phyloP scores from a whole-genome alignment of 2,888 invertebrate species.

The Lasioglossum oenotherae region DNA sequence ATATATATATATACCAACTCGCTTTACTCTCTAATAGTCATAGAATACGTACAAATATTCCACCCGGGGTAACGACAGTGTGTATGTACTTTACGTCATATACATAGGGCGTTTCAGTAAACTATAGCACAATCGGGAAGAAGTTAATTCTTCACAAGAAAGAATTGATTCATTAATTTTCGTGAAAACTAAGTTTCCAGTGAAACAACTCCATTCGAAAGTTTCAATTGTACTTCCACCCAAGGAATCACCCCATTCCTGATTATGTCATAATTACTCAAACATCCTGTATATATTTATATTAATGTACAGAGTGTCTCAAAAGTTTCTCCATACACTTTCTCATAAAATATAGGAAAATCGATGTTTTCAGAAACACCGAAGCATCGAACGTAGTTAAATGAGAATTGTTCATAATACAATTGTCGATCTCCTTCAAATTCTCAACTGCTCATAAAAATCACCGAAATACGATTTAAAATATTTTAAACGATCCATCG shows the following conservation, averaged over 20 bases:
- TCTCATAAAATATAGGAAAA: neutral
- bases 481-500: neutral
- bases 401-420: neutral
- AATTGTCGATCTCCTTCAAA: neutral
- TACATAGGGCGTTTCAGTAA: slow-evolving; percentile 22
- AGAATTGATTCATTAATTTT: too few relatives aligned
- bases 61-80: slow-evolving; percentile 68
- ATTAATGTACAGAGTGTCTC: neutral
- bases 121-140: neutral
- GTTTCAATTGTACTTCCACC: neutral
- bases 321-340: neutral
- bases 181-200: neutral
- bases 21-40: slow-evolving; percentile 69
- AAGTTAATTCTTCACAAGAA: neutral
- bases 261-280: neutral
- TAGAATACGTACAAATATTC: slow-evolving; percentile 76
- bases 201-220: neutral
- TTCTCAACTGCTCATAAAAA: neutral
- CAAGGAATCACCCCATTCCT: neutral
- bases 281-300: slow-evolving; percentile 32
- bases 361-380: neutral
- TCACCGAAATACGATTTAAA: neutral
- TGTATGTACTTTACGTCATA: slow-evolving; percentile 47
- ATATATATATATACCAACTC: slow-evolving; percentile 51
- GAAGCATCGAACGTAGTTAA: neutral